Percentiles rank a stretch among this genome's conserved stretches.
Conservation (phyloP, 35 echinoderm and acorn worm genomes). For the Apostichopus parvimensis region DNA sequence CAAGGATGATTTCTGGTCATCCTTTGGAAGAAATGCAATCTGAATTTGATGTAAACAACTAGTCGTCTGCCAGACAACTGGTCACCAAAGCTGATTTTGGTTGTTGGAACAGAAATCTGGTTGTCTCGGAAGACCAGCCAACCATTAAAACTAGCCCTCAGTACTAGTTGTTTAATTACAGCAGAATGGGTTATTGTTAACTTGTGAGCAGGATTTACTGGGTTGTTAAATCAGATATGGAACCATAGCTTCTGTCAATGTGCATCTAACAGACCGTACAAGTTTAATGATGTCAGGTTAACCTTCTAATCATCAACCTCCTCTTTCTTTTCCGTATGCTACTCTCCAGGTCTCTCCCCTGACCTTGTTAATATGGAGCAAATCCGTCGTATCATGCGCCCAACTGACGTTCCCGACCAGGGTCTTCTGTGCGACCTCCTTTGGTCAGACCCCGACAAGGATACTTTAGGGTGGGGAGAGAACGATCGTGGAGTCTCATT, state of each 20-base stretch:
- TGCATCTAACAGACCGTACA: too few relatives aligned
- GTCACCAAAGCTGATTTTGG: too few relatives aligned
- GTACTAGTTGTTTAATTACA: too few relatives aligned
- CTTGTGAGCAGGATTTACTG: neutral
- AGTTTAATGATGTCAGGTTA: too few relatives aligned
- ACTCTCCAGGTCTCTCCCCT: conserved; percentile 76
- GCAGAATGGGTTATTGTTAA: neutral
- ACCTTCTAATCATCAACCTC: too few relatives aligned
- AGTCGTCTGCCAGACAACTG: too few relatives aligned
- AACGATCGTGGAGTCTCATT: conserved; percentile 96
- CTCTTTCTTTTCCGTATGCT: neutral
- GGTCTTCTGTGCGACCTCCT: conserved; percentile 93
- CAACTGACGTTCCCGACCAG: conserved; percentile 97
- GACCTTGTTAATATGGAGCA: conserved; percentile 98
- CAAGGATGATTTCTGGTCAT: too few relatives aligned
- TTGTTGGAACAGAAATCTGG: too few relatives aligned
- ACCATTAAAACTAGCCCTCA: too few relatives aligned
- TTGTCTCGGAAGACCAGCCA: too few relatives aligned
- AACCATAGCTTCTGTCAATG: neutral
- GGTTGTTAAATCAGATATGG: neutral
- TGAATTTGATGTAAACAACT: too few relatives aligned
- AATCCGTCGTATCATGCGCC: conserved; percentile 93
- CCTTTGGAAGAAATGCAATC: too few relatives aligned
- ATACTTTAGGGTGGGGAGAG: conserved; percentile 93
- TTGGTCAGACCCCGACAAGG: conserved; percentile 98